Evolutionary conservation across 2,888 invertebrate genomes (phyloP).

Genomic region (Zele albiditarsus): DNA sequence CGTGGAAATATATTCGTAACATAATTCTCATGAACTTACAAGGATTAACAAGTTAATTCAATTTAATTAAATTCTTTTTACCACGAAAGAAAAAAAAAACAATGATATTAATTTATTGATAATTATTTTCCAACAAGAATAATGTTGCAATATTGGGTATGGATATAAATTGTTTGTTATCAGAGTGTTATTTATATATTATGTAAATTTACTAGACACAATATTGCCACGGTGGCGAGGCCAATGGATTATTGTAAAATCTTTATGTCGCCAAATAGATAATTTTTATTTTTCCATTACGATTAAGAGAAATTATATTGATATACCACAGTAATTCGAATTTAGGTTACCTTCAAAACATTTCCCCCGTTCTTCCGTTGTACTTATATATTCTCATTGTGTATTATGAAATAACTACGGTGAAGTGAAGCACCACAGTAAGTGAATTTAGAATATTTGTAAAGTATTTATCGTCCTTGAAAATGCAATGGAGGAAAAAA

Average conservation of each 20-base stretch:
- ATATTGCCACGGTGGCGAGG: conserved; percentile 27
- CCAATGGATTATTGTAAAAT: conserved; percentile 23
- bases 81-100: background rate
- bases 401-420: no score
- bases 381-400: no score
- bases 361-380: no score
- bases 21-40: background rate
- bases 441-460: background rate
- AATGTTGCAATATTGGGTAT: background rate
- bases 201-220: conserved; percentile 27
- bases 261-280: background rate
- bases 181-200: background rate
- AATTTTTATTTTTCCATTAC: background rate
- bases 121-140: background rate
- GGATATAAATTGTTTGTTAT: background rate
- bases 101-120: background rate
- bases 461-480: background rate
- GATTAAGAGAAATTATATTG: background rate
- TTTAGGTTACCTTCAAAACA: no score
- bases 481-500: background rate
- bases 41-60: background rate
- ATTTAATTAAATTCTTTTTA: background rate
- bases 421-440: background rate
- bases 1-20: background rate
- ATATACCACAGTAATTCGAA: background rate